A percentile compares a stretch with the other conserved stretches of the same genome.
These are phyloP conservation scores for Betta splendens DNA, from an alignment of 2,797 vertebrate species.

Conservation along the genomic window DNA sequence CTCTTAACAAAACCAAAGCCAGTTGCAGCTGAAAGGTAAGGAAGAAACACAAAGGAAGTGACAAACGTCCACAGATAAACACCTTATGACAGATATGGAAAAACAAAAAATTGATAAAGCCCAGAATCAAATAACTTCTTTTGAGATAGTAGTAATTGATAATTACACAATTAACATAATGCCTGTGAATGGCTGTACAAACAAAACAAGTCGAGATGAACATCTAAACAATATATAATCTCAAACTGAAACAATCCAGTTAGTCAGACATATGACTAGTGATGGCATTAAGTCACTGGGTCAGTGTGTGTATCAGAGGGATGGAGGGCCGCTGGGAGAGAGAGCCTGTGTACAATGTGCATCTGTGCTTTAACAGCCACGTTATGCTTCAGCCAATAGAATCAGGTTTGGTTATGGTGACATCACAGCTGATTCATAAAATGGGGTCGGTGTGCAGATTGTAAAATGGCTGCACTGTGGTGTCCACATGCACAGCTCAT, in stretches of 20 bases:
- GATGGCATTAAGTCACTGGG: constrained; percentile 59
- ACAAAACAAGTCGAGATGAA: constrained; percentile 5
- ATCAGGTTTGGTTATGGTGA: constrained; percentile 53
- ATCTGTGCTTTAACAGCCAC: constrained; percentile 8
- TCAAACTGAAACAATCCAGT: constrained; percentile 44
- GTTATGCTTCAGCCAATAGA: constrained; percentile 67
- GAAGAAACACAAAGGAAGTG: no score
- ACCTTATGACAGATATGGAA: neutral
- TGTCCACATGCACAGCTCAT: constrained; percentile 48
- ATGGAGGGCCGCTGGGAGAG: constrained; percentile 21
- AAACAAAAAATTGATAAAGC: constrained; percentile 10
- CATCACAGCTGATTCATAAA: constrained; percentile 86
- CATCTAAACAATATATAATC: constrained; percentile 32
- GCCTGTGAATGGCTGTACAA: no score
- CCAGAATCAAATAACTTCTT: constrained; percentile 1
- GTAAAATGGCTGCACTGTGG: constrained; percentile 83
- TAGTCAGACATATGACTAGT: constrained; percentile 41
- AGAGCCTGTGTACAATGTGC: constrained; percentile 25
- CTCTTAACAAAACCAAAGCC: constrained; percentile 37
- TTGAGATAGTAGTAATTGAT: neutral
- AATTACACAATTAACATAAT: neutral
- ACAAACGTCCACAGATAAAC: constrained; percentile 42
- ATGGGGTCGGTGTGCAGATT: constrained; percentile 84
- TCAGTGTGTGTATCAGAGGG: constrained; percentile 48
- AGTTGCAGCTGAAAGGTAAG: no score